Percentiles rank a stretch among this genome's conserved stretches.
Evolutionary conservation across 2,113 vertebrate species (phyloP).

Genomic region (Ariopsis seemanni): DNA sequence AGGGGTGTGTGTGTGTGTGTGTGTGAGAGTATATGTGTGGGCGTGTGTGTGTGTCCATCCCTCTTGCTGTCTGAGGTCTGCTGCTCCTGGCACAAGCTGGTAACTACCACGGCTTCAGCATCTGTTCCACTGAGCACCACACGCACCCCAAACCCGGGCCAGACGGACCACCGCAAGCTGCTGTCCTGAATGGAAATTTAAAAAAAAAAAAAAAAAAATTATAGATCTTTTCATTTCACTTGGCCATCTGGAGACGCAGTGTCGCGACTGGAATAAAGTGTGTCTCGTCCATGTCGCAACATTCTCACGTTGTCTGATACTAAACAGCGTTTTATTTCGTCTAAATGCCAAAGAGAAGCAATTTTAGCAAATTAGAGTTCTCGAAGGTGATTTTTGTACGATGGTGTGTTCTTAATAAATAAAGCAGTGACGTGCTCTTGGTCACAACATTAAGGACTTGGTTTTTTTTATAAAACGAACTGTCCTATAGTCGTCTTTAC

Average conservation of each 20-base stretch:
- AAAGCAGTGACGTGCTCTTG: neutral
- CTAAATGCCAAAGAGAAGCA: neutral
- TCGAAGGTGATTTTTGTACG: too few species aligned
- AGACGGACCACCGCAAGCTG: conserved; percentile 46
- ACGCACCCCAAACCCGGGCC: conserved; percentile 31
- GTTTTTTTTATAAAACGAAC: neutral
- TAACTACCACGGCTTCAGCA: conserved; percentile 50
- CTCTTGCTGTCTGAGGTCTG: conserved; percentile 48
- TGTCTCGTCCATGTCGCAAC: neutral
- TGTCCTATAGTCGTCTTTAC: neutral
- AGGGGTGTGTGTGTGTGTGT: conserved; percentile 2
- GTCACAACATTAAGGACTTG: neutral
- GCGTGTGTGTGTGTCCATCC: conserved; percentile 21
- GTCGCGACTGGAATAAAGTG: neutral
- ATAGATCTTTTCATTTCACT: conserved; percentile 32
- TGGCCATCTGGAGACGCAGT: conserved; percentile 26
- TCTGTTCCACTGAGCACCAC: conserved; percentile 49
- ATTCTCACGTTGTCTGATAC: neutral
- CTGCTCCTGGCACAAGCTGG: conserved; percentile 46
- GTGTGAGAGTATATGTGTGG: neutral
- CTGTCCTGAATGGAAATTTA: conserved; percentile 36
- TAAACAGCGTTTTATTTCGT: neutral
- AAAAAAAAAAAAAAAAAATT: conserved; percentile 12
- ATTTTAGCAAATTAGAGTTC: neutral
- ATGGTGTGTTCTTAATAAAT: neutral